phyloP scores from a whole-genome alignment of 2,113 vertebrate species.

The Pseudorectes ferrugineus region DNA sequence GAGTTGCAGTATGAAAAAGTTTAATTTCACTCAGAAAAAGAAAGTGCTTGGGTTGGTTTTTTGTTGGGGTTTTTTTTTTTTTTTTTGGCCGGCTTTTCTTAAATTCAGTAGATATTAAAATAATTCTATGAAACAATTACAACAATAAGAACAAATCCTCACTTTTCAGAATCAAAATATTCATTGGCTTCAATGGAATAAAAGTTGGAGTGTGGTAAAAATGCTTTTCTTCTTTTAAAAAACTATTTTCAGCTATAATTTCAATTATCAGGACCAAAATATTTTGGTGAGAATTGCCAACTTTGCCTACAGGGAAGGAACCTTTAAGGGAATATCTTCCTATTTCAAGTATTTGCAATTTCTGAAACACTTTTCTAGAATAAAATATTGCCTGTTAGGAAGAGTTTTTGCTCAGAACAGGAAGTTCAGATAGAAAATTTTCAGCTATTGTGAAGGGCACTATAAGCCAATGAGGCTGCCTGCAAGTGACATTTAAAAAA shows the following conservation, averaged over 20 bases:
- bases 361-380: background rate
- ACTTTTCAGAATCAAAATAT: background rate
- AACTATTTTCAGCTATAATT: background rate
- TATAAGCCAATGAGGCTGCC: background rate
- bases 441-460: rapidly evolving
- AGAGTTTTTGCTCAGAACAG: background rate
- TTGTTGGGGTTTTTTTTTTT: no score
- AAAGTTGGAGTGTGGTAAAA: background rate
- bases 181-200: background rate
- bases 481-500: background rate
- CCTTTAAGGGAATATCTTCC: background rate
- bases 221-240: background rate
- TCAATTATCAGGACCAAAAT: background rate
- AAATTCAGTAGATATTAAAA: background rate
- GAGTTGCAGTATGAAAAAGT: background rate
- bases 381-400: background rate
- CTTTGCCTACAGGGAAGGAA: background rate
- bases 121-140: background rate
- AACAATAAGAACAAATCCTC: background rate
- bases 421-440: background rate
- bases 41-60: rapidly evolving
- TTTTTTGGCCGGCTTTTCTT: background rate
- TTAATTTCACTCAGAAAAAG: background rate
- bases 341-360: background rate
- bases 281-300: background rate